Conservation (phyloP, 1,140 invertebrate species). For the Ptiloglossa arizonensis region DNA sequence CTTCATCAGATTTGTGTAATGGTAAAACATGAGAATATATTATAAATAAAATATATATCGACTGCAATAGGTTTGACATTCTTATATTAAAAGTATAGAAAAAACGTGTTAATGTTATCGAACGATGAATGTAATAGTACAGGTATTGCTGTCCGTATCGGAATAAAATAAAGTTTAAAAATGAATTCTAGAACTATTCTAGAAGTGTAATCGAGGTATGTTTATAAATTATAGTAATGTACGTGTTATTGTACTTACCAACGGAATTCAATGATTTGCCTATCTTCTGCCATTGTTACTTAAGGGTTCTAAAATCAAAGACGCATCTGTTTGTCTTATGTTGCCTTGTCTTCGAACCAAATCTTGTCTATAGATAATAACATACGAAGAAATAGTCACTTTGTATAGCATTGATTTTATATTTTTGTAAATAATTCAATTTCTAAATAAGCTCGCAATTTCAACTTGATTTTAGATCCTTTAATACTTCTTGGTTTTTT, state of each 20-base stretch:
- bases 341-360: slow-evolving; percentile 41
- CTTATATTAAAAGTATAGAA: slow-evolving; percentile 60
- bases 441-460: slow-evolving; percentile 40
- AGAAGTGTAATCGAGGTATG: slow-evolving; percentile 57
- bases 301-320: slow-evolving; percentile 69
- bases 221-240: slow-evolving; percentile 53
- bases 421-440: slow-evolving; percentile 64
- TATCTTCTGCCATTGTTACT: slow-evolving; percentile 70
- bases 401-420: slow-evolving; percentile 63
- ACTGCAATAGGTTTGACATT: slow-evolving; percentile 60
- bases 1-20: slow-evolving; percentile 47
- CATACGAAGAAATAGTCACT: slow-evolving; percentile 58
- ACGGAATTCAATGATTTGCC: slow-evolving; percentile 57
- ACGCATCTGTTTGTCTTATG: slow-evolving; percentile 48
- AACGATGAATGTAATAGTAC: slow-evolving; percentile 66
- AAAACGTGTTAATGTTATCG: slow-evolving; percentile 60
- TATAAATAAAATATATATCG: slow-evolving; percentile 61
- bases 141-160: slow-evolving; percentile 60
- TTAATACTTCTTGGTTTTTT: slow-evolving; percentile 15
- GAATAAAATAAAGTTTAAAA: slow-evolving; percentile 60
- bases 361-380: slow-evolving; percentile 44
- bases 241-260: slow-evolving; percentile 68
- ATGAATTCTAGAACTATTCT: slow-evolving; percentile 40
- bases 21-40: slow-evolving; percentile 47
- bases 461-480: slow-evolving; percentile 66